Base-by-base conservation (phyloP, 2,797 vertebrate species). In the Oryzias dopingdopingensis region DNA sequence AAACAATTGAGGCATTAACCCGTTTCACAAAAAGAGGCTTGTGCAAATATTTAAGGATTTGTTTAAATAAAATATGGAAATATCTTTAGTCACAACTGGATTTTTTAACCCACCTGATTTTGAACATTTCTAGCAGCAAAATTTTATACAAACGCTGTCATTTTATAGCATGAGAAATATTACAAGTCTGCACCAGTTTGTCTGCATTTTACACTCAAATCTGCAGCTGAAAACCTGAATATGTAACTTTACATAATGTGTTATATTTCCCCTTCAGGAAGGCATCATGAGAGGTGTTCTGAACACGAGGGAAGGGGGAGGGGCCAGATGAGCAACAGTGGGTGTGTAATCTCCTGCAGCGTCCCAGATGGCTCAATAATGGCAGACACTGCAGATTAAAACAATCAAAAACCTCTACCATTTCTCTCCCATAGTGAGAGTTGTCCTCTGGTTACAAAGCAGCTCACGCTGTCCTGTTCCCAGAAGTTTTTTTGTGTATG, bases 291-390 rank as follows among this genome's bases (percentile, higher is more conserved):
- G 42, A 59, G 61, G 44, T 58, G 67, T 82, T 65, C 54, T 72
- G 57, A 81, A 67, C 56, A 54, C 12, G 56, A 64, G 49, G 52
- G 54, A 10, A 18, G 74, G 65, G 72, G 72, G 70, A 47, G 69
- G 74, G 32, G 63, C 45, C 65, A 74, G 72, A 80, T 82, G 81
- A 85, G 71, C 77, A 62, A 77, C 75, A 79, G 59, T 59, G 49
- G 76, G 70, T 80, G 71, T 84, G 67, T 88, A 89, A 88, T 90
- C 89, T 88, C 91, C 90, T 84, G 87, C 88, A 82, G 88, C 81
- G 86, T 86, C 82, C 87, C 89, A 92, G 88, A 93, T 93, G 88
- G 91, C 81, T 85, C 67, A 74, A 74, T 62, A 75, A 87, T 65
- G 83, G 86, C 82, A 83, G 81, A 87, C 82, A 75, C 72, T 66